phyloP scores from a whole-genome alignment of 2,113 vertebrate species.

The Paradoxurus hermaphroditus region DNA sequence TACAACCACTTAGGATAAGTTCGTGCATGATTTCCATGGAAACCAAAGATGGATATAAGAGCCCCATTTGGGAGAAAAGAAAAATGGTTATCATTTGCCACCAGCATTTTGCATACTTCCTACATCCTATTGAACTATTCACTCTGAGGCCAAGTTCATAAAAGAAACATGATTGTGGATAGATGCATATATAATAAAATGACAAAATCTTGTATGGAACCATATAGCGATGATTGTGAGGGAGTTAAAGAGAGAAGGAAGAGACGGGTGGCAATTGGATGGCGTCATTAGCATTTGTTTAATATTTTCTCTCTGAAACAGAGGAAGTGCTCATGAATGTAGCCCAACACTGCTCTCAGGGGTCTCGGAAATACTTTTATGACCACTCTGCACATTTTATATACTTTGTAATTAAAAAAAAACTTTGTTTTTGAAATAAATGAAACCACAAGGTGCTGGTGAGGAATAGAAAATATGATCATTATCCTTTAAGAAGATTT shows the following conservation, averaged over 20 bases:
- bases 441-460: background rate
- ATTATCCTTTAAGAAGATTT: background rate
- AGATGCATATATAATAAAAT: background rate
- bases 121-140: background rate
- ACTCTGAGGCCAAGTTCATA: background rate
- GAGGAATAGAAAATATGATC: background rate
- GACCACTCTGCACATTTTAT: background rate
- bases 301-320: background rate
- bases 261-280: background rate
- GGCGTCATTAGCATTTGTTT: background rate
- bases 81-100: background rate
- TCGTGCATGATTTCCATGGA: background rate
- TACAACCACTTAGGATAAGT: background rate
- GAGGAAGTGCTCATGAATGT: background rate
- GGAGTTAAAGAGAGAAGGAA: background rate
- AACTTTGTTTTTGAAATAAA: background rate
- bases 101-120: background rate
- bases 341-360: background rate
- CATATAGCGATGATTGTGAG: background rate
- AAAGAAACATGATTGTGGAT: background rate
- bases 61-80: background rate
- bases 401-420: background rate
- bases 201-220: background rate
- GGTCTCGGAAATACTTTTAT: background rate
- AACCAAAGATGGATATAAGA: background rate